Evolutionary conservation across 2,888 invertebrate species (phyloP).

Genomic region (Lymantria monacha): DNA sequence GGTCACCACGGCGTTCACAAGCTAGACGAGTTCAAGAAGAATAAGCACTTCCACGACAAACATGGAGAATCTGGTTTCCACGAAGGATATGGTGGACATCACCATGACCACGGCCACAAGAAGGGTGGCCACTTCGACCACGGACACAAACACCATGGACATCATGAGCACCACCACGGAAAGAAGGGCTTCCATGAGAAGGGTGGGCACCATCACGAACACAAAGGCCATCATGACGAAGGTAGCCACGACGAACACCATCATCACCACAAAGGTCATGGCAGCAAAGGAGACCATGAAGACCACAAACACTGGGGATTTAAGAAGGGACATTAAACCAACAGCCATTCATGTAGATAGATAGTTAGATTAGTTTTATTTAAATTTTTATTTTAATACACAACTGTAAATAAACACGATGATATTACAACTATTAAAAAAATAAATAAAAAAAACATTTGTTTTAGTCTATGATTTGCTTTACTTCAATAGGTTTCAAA

Average conservation of each 20-base stretch:
- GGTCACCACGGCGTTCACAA: conserved; percentile 93
- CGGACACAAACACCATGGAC: conserved; percentile 88
- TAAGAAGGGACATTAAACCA: conserved; percentile 75
- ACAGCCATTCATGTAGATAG: neutral
- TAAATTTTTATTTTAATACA: conserved; percentile 16
- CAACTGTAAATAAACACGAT: conserved; percentile 38
- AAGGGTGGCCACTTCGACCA: conserved; percentile 91
- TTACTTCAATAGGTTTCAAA: too few species aligned
- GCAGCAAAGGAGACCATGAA: conserved; percentile 90
- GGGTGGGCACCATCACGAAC: conserved; percentile 89
- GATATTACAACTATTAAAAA: neutral
- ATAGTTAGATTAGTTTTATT: conserved; percentile 2
- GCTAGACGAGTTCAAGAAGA: conserved; percentile 91
- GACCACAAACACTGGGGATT: conserved; percentile 91
- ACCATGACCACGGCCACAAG: conserved; percentile 89
- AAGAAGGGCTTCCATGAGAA: conserved; percentile 91
- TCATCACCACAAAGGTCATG: conserved; percentile 87
- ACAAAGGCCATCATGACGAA: conserved; percentile 90
- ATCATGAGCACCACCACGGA: conserved; percentile 90
- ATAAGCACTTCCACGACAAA: conserved; percentile 92
- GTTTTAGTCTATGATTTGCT: too few species aligned
- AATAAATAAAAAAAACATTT: too few species aligned
- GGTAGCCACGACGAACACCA: conserved; percentile 90
- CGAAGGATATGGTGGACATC: conserved; percentile 89
- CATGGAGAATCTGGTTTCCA: conserved; percentile 89